Evolutionary conservation across 2,113 vertebrate species (phyloP).

Genomic region (Ascaphus truei): DNA sequence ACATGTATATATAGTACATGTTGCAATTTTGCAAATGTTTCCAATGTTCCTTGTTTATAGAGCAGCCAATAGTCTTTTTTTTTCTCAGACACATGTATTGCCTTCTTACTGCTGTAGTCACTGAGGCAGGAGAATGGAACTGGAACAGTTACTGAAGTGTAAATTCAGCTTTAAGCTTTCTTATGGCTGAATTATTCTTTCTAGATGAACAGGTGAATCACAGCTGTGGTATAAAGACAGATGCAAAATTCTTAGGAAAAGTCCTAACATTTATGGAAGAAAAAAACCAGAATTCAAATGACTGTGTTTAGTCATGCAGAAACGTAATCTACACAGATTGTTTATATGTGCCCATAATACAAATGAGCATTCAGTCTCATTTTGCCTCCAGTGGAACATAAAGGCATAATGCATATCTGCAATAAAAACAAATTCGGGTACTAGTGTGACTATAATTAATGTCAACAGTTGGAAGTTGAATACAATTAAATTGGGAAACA

Average conservation of each 20-base stretch:
- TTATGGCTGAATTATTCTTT: conserved; percentile 35
- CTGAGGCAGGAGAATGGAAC: conserved; percentile 25
- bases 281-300: conserved; percentile 36
- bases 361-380: conserved; percentile 19
- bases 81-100: conserved; percentile 22
- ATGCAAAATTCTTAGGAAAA: conserved; percentile 33
- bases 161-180: conserved; percentile 37
- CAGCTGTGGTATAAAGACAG: conserved; percentile 26
- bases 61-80: background rate
- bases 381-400: conserved; percentile 1
- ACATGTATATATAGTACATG: background rate
- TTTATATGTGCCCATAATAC: conserved; percentile 22
- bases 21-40: background rate
- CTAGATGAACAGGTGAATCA: conserved; percentile 37
- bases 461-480: background rate
- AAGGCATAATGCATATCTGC: background rate
- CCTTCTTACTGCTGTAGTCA: conserved; percentile 24
- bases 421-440: background rate
- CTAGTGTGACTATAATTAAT: conserved; percentile 5
- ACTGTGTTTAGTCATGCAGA: conserved; percentile 33
- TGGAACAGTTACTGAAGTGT: conserved; percentile 34
- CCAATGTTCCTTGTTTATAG: background rate
- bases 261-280: conserved; percentile 34
- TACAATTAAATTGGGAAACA: background rate
- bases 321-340: conserved; percentile 23